Evolutionary conservation across 2,797 vertebrate species (phyloP).

Genomic region (Capromys pilorides): DNA sequence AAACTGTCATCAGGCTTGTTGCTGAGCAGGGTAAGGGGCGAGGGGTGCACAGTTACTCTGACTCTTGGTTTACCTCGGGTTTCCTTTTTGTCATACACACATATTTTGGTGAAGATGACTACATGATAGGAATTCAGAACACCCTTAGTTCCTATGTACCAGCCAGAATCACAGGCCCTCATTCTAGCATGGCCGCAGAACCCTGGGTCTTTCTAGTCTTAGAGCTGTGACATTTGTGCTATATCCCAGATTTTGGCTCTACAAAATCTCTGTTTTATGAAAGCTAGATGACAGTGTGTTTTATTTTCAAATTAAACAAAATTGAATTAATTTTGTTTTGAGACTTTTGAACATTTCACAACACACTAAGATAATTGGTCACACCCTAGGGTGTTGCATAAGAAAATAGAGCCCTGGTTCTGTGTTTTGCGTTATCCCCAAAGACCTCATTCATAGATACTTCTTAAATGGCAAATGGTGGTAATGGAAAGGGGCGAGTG

Average conservation of each 20-base stretch:
- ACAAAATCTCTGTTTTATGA: neutral
- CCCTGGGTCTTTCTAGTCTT: neutral
- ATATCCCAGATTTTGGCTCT: too few relatives aligned
- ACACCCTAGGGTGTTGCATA: conserved; percentile 65
- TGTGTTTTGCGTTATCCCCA: conserved; percentile 45
- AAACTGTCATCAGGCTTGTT: neutral
- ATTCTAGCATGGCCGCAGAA: neutral
- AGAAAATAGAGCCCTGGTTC: conserved; percentile 44
- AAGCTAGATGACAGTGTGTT: neutral
- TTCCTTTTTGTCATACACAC: conserved; percentile 11
- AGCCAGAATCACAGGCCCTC: neutral
- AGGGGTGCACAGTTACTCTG: neutral
- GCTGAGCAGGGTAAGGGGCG: neutral
- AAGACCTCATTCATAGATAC: neutral
- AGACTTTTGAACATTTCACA: conserved; percentile 64
- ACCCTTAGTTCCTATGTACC: conserved; percentile 2
- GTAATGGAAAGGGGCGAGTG: neutral
- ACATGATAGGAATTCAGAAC: conserved; percentile 29
- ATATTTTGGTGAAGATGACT: conserved; percentile 57
- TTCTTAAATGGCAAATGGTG: neutral
- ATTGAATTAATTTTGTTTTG: conserved; percentile 68
- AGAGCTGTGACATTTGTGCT: neutral
- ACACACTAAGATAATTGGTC: conserved; percentile 64
- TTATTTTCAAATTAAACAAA: conserved; percentile 63
- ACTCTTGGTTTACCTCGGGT: neutral